Base-by-base conservation (phyloP, 2,888 invertebrate genomes). In the Periphyllus acericola region DNA sequence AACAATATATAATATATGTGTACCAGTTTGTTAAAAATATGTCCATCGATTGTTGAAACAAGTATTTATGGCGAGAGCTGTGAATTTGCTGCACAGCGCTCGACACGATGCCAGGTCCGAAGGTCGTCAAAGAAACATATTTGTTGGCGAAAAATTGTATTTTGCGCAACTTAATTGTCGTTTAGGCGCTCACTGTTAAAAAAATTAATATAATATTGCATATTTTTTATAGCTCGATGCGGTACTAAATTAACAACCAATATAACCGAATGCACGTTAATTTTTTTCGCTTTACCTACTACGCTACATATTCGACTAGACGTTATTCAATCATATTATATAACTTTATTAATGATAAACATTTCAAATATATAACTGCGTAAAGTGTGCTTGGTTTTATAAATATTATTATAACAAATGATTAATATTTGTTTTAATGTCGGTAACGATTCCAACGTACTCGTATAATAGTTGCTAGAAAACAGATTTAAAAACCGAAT, bases 381-480 rank as follows among this genome's bases (percentile, higher is more conserved):
- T 60, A 3, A 25, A 60, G 25, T 8, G 60, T 60, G 21, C 21
- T 60, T 25, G 60, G 25, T 60, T 60, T 60, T 60, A 60, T 55
- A 52, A 3, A 9, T 52, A 60, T 21, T 14, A 46, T 46, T 14
- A 46, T 46, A 14, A 25, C 60, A 25, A 60, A 60, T 21, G 60
- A 60, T 60, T 60, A 60, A 60, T 60, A 60, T 60, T 25, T 60
- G 60, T 60, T 46, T 46, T 14, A 46, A 46, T 46, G 46, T 46
- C 3, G 11, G 46, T 14, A 46, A 46, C 46, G 14, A 46, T 46
- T 14, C 8, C 14, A 46, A 46, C 46, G 3, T 36, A 36, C n/a
- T n/a, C n/a, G n/a, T n/a, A n/a, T n/a, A n/a, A n/a, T 46, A 46
- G 46, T 46, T 29, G 71, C 71, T 71, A 71, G 71, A 71, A 71